Conservation (phyloP, 2,113 vertebrate species). For the Mus pahari region DNA sequence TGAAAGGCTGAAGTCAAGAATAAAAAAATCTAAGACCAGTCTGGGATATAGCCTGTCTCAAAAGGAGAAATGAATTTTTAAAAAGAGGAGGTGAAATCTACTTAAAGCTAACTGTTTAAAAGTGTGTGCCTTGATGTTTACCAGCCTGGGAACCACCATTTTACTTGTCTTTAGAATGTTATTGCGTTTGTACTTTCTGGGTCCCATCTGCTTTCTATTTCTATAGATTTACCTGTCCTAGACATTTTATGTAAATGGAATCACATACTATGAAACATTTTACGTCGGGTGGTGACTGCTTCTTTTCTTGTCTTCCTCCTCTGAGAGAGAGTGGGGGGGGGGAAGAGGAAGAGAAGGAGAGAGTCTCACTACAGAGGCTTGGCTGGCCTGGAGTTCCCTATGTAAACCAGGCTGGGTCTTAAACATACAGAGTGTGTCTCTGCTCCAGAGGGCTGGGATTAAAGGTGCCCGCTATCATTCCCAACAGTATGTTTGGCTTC, state of each 20-base stretch:
- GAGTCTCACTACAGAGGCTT: neutral
- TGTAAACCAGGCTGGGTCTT: neutral
- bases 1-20: neutral
- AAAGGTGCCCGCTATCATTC: neutral
- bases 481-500: neutral
- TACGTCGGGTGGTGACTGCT: neutral
- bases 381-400: neutral
- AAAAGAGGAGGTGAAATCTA: neutral
- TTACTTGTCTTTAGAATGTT: neutral
- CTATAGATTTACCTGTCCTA: neutral
- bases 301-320: neutral
- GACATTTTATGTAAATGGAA: neutral
- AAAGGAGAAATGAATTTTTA: neutral
- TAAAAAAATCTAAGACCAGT: neutral
- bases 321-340: neutral
- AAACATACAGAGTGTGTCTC: neutral
- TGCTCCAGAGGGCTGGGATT: neutral
- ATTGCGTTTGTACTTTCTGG: neutral
- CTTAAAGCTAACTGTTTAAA: neutral
- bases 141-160: neutral
- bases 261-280: neutral
- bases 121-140: neutral
- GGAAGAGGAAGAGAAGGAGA: neutral
- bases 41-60: neutral
- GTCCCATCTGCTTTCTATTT: neutral